Conservation (phyloP, 2,888 invertebrate genomes). For the Syrphus vitripennis region DNA sequence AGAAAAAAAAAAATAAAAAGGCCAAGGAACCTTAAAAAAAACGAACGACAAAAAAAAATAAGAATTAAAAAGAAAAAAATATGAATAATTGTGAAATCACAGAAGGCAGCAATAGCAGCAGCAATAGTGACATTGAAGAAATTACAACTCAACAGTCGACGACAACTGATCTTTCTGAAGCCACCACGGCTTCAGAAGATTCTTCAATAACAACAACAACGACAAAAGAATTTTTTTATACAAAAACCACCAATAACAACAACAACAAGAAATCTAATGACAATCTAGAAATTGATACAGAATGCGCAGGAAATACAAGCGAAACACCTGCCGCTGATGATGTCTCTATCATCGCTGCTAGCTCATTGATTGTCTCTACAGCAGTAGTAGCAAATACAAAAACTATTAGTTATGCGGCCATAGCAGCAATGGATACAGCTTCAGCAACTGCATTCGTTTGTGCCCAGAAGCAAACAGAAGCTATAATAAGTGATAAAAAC, state of each 20-base stretch:
- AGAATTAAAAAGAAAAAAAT: constrained; percentile 46
- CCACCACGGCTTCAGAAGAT: not conserved
- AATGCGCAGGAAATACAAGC: constrained; percentile 29
- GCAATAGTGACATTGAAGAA: constrained; percentile 40
- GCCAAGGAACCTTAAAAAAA: not conserved
- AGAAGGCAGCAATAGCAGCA: constrained; percentile 61
- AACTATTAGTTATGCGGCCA: constrained; percentile 53
- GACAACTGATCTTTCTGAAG: constrained; percentile 15
- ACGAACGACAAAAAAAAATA: not conserved
- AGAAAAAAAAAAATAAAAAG: constrained; percentile 22
- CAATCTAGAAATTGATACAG: constrained; percentile 67
- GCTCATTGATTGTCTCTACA: constrained; percentile 28
- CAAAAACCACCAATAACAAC: not conserved
- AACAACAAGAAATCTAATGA: constrained; percentile 68
- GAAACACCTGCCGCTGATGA: constrained; percentile 5
- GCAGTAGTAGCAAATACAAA: not conserved
- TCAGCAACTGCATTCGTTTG: constrained; percentile 59
- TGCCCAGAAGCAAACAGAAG: constrained; percentile 43
- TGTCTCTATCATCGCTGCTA: not conserved
- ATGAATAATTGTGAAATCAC: constrained; percentile 67
- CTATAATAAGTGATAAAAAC: constrained; percentile 53
- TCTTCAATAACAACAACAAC: constrained; percentile 38
- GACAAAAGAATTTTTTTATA: constrained; percentile 43
- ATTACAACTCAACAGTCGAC: constrained; percentile 44
- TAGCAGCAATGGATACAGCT: constrained; percentile 54